Evolutionary conservation across 2,888 invertebrate genomes (phyloP).

Genomic region (Dermolepida albohirtum): DNA sequence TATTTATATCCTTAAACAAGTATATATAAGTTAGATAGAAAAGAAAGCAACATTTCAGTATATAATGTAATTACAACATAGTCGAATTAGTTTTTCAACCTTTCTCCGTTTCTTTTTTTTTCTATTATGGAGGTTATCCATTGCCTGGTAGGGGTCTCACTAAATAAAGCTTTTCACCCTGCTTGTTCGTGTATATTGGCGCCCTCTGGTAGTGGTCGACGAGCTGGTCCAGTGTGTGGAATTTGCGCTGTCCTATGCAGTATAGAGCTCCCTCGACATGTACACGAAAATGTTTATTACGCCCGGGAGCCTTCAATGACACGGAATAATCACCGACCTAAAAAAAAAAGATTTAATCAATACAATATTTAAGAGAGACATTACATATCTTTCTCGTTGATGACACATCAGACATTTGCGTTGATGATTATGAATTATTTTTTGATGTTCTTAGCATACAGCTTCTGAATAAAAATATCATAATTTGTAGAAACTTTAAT

Average conservation of each 20-base stretch:
- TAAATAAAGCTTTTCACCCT: conserved; percentile 97
- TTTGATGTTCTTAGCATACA: too few relatives aligned
- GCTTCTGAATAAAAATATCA: too few relatives aligned
- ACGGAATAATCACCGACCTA: conserved; percentile 99
- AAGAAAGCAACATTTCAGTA: conserved; percentile 38
- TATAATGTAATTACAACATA: conserved; percentile 37
- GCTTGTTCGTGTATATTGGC: conserved; percentile 98
- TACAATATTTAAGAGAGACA: too few relatives aligned
- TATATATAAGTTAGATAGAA: neutral
- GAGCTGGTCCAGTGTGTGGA: conserved; percentile 94
- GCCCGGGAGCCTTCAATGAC: conserved; percentile 95
- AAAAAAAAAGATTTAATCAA: conserved; percentile 57
- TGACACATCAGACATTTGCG: too few relatives aligned
- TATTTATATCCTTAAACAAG: neutral
- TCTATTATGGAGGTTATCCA: conserved; percentile 50
- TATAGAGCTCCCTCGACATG: conserved; percentile 93
- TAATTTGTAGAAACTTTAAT: too few relatives aligned
- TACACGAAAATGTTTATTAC: conserved; percentile 99
- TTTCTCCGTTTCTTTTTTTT: neutral
- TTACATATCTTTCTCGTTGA: too few relatives aligned
- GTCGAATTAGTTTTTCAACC: conserved; percentile 2
- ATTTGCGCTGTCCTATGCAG: conserved; percentile 98
- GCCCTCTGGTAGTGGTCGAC: conserved; percentile 99
- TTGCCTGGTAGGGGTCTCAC: conserved; percentile 83
- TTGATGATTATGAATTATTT: too few relatives aligned